Base-by-base conservation (phyloP, 2,797 vertebrate genomes). In the Pseudochirops cupreus region DNA sequence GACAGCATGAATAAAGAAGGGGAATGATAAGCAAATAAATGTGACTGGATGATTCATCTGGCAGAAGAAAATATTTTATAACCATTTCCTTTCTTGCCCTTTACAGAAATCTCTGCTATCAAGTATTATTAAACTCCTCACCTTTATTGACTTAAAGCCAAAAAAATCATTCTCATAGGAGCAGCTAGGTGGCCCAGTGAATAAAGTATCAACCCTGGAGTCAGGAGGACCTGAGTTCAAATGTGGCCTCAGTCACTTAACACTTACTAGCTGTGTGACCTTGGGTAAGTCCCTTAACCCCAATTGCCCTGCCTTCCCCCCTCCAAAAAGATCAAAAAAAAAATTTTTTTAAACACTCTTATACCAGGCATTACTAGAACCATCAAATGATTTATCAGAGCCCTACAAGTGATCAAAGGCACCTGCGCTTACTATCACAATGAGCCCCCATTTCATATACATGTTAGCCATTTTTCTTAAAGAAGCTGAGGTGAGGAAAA, bases 391-490 rank as follows among this genome's bases (percentile, higher is more conserved):
- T 67, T 67, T 62, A 62, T 59, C 29, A 67, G 31, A 67, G 59
- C 31, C 31, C 13, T n/a, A 14, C 14, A n/a, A 67, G 59, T 67
- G 31, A 33, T n/a, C 31, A 67, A 67, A 67, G 29, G 31, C 13
- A 14, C 33, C 59, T 33, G 13, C 13, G 31, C n/a, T 67, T n/a
- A 67, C 59, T n/a, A 67, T 16, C 31, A 67, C 31, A 67, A 5
- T 92, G 58, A 92, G 21, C 93, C 93, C 96, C 94, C 92, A 91
- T 94, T 97, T 74, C 94, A 97, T 97, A 96, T 67, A 95, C 95
- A 96, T 97, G 97, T 97, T 95, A 97, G 91, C 74, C 92, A 96
- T 94, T 97, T 95, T 91, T 95, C 94, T 93, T 87, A 56, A 95
- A 93, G 92, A 92, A 98, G 82, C 67, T 91, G 95, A 91, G 39